These are phyloP conservation scores for Cheilosia urbana DNA, from an alignment of 2,888 invertebrate genomes.

Conservation along the genomic window DNA sequence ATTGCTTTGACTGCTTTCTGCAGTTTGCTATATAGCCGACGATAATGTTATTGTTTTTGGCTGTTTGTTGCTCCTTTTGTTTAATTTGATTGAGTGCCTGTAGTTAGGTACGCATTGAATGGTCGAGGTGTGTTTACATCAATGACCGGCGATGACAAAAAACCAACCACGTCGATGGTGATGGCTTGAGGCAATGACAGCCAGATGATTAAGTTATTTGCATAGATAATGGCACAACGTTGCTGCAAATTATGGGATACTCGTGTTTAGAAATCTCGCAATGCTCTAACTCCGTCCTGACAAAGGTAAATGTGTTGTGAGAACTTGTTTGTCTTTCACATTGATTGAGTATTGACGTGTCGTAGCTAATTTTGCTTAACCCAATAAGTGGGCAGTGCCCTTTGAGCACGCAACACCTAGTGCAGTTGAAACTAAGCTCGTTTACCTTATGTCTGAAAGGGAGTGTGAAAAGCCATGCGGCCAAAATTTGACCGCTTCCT, in stretches of 20 bases:
- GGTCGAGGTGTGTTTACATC: constrained; percentile 55
- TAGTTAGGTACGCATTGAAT: constrained; percentile 63
- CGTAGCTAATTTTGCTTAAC: no score
- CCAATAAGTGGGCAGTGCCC: no score
- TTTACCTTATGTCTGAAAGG: no score
- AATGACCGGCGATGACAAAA: constrained; percentile 58
- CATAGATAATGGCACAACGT: constrained; percentile 31
- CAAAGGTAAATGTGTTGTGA: no score
- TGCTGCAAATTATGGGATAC: no score
- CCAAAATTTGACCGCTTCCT: no score
- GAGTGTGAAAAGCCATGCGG: no score
- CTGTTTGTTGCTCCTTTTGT: constrained; percentile 70
- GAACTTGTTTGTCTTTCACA: no score
- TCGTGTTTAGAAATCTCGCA: background rate
- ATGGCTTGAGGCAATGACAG: constrained; percentile 58
- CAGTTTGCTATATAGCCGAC: constrained; percentile 25
- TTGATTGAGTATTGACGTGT: no score
- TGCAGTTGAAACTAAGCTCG: no score
- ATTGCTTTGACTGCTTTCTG: constrained; percentile 57
- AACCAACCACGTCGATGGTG: constrained; percentile 33
- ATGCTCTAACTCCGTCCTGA: background rate
- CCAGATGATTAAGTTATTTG: constrained; percentile 66
- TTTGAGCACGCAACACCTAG: no score
- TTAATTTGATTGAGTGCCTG: constrained; percentile 62
- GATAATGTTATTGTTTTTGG: constrained; percentile 71